These are phyloP conservation scores for Falco rusticolus DNA, from an alignment of 2,797 vertebrate species.

Conservation along the genomic window DNA sequence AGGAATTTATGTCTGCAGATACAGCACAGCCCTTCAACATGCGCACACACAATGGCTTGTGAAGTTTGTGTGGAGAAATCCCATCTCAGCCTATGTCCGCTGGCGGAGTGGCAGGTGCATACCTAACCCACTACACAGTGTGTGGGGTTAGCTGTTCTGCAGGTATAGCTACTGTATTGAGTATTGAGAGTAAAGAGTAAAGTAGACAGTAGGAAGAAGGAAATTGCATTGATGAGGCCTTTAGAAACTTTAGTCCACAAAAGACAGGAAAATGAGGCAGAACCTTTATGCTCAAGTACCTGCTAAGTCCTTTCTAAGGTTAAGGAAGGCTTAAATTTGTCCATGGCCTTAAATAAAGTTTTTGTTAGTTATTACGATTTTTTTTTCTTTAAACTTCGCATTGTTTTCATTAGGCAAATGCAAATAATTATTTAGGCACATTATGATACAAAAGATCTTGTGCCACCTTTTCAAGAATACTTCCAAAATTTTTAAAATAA, in stretches of 20 bases:
- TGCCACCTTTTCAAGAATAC: neutral
- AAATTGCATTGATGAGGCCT: neutral
- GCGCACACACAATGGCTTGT: neutral
- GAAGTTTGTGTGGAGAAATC: neutral
- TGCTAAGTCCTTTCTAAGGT: neutral
- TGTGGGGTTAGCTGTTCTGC: neutral
- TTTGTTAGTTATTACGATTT: neutral
- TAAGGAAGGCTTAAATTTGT: neutral
- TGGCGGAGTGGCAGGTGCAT: neutral
- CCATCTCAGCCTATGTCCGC: neutral
- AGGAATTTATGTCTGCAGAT: neutral
- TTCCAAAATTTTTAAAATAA: slow-evolving; percentile 16
- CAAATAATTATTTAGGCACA: neutral
- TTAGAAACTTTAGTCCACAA: neutral
- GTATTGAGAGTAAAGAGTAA: neutral
- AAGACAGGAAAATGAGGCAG: neutral
- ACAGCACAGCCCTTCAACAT: neutral
- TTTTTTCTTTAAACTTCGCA: neutral
- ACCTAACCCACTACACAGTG: neutral
- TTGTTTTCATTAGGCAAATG: neutral
- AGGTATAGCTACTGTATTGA: neutral
- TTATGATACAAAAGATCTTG: neutral
- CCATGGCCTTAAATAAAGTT: neutral
- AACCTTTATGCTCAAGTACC: neutral
- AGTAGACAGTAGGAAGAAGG: neutral